Evolutionary conservation across 2,888 invertebrate species (phyloP), one percentile per base, ranked within the genome.

Genomic region (Eupsilia transversa): DNA sequence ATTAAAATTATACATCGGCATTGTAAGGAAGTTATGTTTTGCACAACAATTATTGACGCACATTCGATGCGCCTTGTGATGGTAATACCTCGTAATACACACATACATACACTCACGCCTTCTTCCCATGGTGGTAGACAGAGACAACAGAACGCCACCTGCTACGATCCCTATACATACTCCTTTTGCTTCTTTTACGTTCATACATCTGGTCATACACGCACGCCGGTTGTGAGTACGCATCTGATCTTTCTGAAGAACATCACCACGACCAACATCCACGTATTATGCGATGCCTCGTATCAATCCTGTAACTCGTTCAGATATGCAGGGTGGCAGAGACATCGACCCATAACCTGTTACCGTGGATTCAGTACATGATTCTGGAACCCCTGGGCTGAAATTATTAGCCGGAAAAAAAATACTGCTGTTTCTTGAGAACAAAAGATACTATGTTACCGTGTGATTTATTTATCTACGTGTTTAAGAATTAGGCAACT

Each of bases 1-100:
- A 61, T 59, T 30, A 63, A 27, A 57, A 52, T 30, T 38, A 64
- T 59, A 66, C 66, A 79, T 74, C 23, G 69, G 5, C 59, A 72
- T 49, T 72, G 41, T 41, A 54, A 56, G n/a, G 69, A 56, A 60
- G 30, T 46, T 41, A 43, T 46, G 43, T 74, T 63, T 46, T 73
- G 57, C 61, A 69, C 60, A 68, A 73, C 67, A 74, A 52, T 54
- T 68, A 52, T 54, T 68, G 82, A 77, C 60, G 72, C 33, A 68
- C 33, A 56, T 9, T 6, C 41, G 30, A 38, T 57, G 54, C 66
- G 20, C 2, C 6, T 7, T 41, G 27, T 9, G 3, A 52, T 9
- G 41, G 10, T 54, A 9, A 27, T 43, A 35, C 35, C 27, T 72
- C 5, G 10, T 41, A 54, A 23, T 20, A 54, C 14, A 17, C 23